phyloP scores from a whole-genome alignment of 2,113 vertebrate species.

The Mustelus asterias region DNA sequence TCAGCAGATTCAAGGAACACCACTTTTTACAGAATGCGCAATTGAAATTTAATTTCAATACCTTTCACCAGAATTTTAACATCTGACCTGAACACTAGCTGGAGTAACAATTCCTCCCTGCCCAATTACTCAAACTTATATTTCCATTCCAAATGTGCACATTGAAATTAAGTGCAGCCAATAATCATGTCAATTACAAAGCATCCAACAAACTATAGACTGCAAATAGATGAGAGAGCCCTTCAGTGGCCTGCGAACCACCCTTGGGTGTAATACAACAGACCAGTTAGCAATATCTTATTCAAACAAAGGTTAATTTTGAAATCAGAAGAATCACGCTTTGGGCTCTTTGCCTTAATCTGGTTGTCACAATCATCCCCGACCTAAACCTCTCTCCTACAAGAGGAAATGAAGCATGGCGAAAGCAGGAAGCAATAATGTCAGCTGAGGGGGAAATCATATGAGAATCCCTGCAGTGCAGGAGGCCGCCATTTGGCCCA shows the following conservation, averaged over 20 bases:
- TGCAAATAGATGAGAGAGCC: neutral
- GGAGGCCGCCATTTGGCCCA: too few species aligned
- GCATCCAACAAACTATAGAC: neutral
- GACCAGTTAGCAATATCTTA: neutral
- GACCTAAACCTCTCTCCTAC: neutral
- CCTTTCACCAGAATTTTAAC: neutral
- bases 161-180: neutral
- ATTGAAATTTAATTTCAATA: neutral
- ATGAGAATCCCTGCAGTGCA: too few species aligned
- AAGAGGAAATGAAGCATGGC: neutral
- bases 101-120: neutral
- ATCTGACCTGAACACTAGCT: neutral
- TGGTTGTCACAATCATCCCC: neutral
- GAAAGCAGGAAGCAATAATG: neutral
- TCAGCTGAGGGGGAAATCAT: neutral
- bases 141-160: constrained; percentile 7
- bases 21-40: neutral
- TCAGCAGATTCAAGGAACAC: neutral
- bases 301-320: neutral
- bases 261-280: neutral
- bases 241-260: neutral
- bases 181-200: neutral
- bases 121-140: neutral
- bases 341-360: neutral
- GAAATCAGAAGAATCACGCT: neutral